Evolutionary conservation across 2,797 vertebrate species (phyloP).

Genomic region (Syncerus caffer): DNA sequence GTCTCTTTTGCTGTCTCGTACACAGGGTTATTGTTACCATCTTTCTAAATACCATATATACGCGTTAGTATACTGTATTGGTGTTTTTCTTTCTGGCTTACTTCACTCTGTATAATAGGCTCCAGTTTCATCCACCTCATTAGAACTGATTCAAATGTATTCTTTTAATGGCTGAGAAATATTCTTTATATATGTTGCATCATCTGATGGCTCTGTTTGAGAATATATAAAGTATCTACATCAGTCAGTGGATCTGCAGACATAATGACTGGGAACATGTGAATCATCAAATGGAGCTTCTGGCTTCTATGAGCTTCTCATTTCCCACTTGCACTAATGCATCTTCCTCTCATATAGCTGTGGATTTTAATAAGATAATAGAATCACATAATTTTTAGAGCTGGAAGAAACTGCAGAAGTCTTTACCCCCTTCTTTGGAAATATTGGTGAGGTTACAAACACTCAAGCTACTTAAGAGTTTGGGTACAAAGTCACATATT

Average conservation of each 20-base stretch:
- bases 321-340: neutral
- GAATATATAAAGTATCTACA: neutral
- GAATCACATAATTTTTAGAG: neutral
- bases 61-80: no score
- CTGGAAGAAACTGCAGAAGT: neutral
- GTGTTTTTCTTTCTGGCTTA: no score
- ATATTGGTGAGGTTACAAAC: neutral
- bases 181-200: neutral
- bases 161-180: no score
- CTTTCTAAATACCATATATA: no score
- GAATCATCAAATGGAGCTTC: conserved; percentile 73
- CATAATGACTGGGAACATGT: conserved; percentile 61
- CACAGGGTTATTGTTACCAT: no score
- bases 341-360: conserved; percentile 22
- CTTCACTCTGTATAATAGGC: no score
- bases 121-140: no score
- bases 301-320: conserved; percentile 14
- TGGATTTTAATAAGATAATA: conserved; percentile 7
- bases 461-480: neutral
- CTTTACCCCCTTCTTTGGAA: neutral
- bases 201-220: conserved; percentile 32
- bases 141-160: no score
- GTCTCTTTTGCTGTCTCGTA: no score
- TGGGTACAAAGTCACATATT: neutral
- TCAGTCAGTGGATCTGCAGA: conserved; percentile 4